Percentiles rank a stretch among this genome's conserved stretches.
These are phyloP conservation scores for Pseudorhombus dupliciocellatus DNA, from an alignment of 2,113 vertebrate species.

Conservation along the genomic window DNA sequence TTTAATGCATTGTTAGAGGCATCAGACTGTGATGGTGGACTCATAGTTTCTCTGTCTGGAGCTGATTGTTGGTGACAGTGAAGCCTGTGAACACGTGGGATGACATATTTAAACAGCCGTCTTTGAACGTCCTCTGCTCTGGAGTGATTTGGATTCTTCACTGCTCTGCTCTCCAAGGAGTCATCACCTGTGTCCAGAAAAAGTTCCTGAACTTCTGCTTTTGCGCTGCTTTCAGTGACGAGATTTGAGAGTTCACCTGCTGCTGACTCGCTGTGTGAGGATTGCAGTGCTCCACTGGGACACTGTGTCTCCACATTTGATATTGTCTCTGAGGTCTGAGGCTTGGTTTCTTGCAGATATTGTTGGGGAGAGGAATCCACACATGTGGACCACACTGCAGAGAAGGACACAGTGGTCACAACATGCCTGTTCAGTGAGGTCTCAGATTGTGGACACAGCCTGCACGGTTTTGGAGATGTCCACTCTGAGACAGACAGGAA, in stretches of 20 bases:
- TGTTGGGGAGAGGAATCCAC: slow-evolving; percentile 29
- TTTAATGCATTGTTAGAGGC: neutral
- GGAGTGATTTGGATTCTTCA: neutral
- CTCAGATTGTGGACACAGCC: slow-evolving; percentile 37
- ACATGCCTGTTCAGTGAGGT: slow-evolving; percentile 25
- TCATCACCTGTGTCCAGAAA: neutral
- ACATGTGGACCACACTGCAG: slow-evolving; percentile 47
- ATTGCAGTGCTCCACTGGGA: neutral
- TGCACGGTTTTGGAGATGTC: slow-evolving; percentile 27
- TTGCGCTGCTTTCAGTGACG: neutral
- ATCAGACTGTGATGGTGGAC: slow-evolving; percentile 1
- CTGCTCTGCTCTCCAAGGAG: neutral
- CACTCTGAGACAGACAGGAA: slow-evolving; percentile 40
- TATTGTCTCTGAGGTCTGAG: neutral
- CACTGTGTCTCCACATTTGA: neutral
- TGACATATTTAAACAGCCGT: slow-evolving; percentile 31
- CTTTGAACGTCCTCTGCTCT: slow-evolving; percentile 13
- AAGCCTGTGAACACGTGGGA: slow-evolving; percentile 44
- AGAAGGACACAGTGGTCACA: slow-evolving; percentile 35
- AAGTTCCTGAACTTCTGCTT: neutral
- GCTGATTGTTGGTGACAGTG: slow-evolving; percentile 2
- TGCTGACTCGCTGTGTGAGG: neutral
- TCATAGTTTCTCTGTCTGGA: neutral
- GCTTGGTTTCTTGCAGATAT: slow-evolving; percentile 13
- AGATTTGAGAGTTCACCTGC: neutral